phyloP scores from a whole-genome alignment of 2,888 invertebrate species.

The Dolichopus griseipennis region DNA sequence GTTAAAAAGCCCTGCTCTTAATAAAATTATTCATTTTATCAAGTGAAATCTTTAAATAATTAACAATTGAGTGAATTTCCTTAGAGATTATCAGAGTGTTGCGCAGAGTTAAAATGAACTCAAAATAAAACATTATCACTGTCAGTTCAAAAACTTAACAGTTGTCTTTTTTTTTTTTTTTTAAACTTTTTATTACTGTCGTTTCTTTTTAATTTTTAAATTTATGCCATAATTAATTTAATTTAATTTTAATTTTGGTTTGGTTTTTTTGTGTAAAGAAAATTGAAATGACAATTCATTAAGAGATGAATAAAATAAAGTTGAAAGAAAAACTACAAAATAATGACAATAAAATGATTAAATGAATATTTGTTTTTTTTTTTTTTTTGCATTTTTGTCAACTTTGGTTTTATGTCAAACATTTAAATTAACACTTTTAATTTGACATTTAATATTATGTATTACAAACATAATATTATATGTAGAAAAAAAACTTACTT shows the following conservation, averaged over 20 bases:
- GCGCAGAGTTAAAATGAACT: too few relatives aligned
- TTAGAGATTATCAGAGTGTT: neutral
- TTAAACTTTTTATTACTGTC: neutral
- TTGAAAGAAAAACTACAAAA: neutral
- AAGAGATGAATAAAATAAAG: neutral
- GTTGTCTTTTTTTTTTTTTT: neutral
- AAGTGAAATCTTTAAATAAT: too few relatives aligned
- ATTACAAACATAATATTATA: too few relatives aligned
- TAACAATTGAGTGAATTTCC: neutral
- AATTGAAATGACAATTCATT: too few relatives aligned
- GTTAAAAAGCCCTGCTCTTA: too few relatives aligned
- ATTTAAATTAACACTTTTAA: constrained; percentile 1
- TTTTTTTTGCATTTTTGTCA: neutral
- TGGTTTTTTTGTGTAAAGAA: too few relatives aligned
- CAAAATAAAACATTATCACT: too few relatives aligned
- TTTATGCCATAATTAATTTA: constrained; percentile 1
- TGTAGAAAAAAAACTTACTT: too few relatives aligned
- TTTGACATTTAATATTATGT: neutral
- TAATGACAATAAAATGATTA: neutral
- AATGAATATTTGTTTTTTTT: neutral
- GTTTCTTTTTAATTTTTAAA: neutral
- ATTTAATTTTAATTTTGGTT: neutral
- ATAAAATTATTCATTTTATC: too few relatives aligned
- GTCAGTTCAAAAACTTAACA: neutral
- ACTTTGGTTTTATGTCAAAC: neutral